Evolutionary conservation across 2,888 invertebrate species (phyloP).

Genomic region (Zaprionus bogoriensis): DNA sequence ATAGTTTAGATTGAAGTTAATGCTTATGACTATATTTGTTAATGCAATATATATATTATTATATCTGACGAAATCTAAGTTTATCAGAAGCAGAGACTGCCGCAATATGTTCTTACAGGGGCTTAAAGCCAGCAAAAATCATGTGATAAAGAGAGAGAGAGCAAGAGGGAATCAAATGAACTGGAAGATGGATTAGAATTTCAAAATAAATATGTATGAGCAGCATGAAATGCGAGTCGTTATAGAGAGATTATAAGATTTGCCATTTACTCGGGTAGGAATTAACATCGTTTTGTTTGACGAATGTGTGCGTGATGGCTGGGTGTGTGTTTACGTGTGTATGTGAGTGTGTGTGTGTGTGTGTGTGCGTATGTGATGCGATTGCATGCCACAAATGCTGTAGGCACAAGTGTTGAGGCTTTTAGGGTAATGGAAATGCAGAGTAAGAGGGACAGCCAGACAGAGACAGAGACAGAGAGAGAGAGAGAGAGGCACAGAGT

Average conservation of each 20-base stretch:
- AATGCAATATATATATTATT: too few species aligned
- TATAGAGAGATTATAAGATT: slow-evolving; percentile 4
- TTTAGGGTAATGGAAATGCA: slow-evolving; percentile 28
- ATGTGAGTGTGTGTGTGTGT: not conserved
- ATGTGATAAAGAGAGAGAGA: not conserved
- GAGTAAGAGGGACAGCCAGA: not conserved
- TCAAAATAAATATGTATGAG: too few species aligned
- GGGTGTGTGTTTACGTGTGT: not conserved
- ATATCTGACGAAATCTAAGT: too few species aligned
- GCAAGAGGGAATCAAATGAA: too few species aligned
- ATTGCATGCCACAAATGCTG: slow-evolving; percentile 36
- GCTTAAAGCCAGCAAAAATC: not conserved
- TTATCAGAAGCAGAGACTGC: too few species aligned
- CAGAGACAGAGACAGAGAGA: not conserved
- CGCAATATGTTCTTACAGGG: too few species aligned
- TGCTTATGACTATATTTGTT: too few species aligned
- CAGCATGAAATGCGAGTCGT: not conserved
- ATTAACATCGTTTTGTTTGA: slow-evolving; percentile 5
- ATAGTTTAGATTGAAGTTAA: too few species aligned
- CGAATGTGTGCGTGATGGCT: too few species aligned
- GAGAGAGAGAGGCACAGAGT: not conserved
- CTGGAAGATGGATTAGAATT: too few species aligned
- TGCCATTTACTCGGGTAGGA: not conserved
- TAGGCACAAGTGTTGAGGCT: slow-evolving; percentile 26
- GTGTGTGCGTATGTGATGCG: slow-evolving; percentile 14